Conservation (phyloP, 2,797 vertebrate species). For the Selene dorsalis region DNA sequence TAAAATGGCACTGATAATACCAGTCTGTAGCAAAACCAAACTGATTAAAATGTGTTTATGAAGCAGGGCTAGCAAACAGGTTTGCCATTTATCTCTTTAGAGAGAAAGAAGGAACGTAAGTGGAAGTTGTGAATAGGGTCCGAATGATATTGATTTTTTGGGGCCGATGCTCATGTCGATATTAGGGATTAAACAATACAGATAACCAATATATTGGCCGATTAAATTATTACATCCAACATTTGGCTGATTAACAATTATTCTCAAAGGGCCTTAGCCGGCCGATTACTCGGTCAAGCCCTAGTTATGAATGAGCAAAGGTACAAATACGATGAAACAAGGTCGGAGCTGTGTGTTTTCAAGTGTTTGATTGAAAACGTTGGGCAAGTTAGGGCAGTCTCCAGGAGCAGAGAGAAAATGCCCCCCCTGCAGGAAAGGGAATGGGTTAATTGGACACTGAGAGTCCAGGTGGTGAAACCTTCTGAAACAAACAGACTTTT, state of each 20-base stretch:
- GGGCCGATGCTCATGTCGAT: too few species aligned
- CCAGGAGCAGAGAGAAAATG: slow-evolving; percentile 37
- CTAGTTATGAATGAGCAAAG: slow-evolving; percentile 2
- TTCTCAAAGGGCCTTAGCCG: too few species aligned
- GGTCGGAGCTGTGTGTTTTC: too few species aligned
- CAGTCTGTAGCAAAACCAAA: slow-evolving; percentile 23
- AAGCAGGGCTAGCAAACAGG: slow-evolving; percentile 17
- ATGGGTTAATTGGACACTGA: slow-evolving; percentile 31
- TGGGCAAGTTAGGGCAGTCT: slow-evolving; percentile 7
- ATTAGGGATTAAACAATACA: too few species aligned
- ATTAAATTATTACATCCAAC: too few species aligned
- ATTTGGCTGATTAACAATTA: too few species aligned
- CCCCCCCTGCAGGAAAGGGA: slow-evolving; percentile 25
- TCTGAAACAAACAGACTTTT: slow-evolving; percentile 57
- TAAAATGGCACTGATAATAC: slow-evolving; percentile 31
- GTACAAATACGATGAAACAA: background rate
- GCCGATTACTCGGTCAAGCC: too few species aligned
- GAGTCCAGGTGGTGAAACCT: slow-evolving; percentile 53
- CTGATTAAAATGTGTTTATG: slow-evolving; percentile 53
- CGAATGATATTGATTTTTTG: too few species aligned
- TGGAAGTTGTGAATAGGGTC: slow-evolving; percentile 3
- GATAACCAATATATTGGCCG: too few species aligned
- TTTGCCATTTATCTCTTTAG: slow-evolving; percentile 4
- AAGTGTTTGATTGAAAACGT: too few species aligned
- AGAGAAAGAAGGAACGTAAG: slow-evolving; percentile 23